Base-by-base conservation (phyloP, 2,113 vertebrate genomes). In the Miniopterus natalensis region DNA sequence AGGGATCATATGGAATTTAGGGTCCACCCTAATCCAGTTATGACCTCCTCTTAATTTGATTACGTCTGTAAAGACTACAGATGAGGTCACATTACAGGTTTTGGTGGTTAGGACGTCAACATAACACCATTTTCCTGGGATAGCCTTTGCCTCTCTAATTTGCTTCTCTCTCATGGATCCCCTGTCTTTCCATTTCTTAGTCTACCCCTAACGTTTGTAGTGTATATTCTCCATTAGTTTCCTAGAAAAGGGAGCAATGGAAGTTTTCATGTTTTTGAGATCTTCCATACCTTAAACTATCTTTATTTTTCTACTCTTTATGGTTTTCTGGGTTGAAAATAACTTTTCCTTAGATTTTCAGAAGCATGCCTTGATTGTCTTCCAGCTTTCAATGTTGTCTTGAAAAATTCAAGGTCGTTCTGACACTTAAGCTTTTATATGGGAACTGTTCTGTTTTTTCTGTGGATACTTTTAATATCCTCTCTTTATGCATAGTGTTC, bases 371-470 rank as follows among this genome's bases (percentile, higher is more conserved):
- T 95, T 74, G 15, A 53, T 90, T 81, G 40, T 5, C 20, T 81
- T 40, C 10, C n/a, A 75, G 51, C 17, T 95, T 85, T 40, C 5
- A 73, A 0, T 55, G 23, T 49, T 70, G 45, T 40, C 59, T 85
- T 89, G 36, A 57, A 94, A 92, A 90, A 75, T 92, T 31, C 21
- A 68, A 88, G 45, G 42, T 13, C 31, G 42, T 66, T 92, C 36
- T 71, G 45, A 75, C 9, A 51, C 31, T 87, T 89, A 17, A 55
- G 57, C 36, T 40, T 95, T 90, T 93, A 18, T 53, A 73, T 78
- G 17, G 14, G 9, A 79, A 53, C 27, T 77, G 5, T 84, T 81
- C 18, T 36, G 29, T 70, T 87, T 71, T 86, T 83, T 36, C 40
- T 87, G 6, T 71, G 31, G 81, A 57, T 15, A 65, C 45, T 77